A percentile compares a stretch with the other conserved stretches of the same genome.
Conservation (phyloP, 2,888 invertebrate genomes). For the Azorinus chamasolen region DNA sequence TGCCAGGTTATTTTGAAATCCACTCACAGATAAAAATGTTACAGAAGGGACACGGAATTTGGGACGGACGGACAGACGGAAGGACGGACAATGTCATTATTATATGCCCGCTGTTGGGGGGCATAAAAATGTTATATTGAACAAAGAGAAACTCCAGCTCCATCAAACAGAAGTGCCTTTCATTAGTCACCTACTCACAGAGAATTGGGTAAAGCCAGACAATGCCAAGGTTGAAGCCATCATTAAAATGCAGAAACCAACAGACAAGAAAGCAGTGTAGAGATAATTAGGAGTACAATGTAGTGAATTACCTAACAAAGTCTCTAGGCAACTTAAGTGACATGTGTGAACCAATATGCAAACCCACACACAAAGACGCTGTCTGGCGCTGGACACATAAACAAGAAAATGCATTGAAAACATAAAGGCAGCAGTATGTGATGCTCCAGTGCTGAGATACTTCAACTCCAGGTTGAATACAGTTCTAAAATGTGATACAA, state of each 20-base stretch:
- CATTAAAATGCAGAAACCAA: conserved; percentile 45
- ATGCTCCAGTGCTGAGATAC: conserved; percentile 39
- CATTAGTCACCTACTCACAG: conserved; percentile 59
- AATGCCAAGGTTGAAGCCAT: conserved; percentile 59
- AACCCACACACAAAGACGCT: conserved; percentile 20
- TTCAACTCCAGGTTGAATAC: conserved; percentile 22
- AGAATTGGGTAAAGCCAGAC: conserved; percentile 41
- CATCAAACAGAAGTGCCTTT: conserved; percentile 38
- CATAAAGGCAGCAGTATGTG: conserved; percentile 33
- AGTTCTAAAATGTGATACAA: conserved; percentile 4
- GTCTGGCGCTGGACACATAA: conserved; percentile 30
- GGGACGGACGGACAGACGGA: too few species aligned
- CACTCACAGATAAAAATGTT: too few species aligned
- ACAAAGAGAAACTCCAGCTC: conserved; percentile 54
- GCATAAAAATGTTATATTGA: conserved; percentile 59
- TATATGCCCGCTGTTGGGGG: too few species aligned
- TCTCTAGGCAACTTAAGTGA: conserved; percentile 31
- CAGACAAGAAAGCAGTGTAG: conserved; percentile 13
- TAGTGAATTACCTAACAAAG: conserved; percentile 36
- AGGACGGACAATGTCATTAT: too few species aligned
- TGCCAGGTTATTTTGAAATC: too few species aligned
- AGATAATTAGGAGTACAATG: conserved; percentile 28
- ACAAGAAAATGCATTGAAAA: conserved; percentile 32
- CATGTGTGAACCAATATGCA: conserved; percentile 35
- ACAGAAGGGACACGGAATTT: too few species aligned